These are phyloP conservation scores for Dinomys branickii DNA, from an alignment of 2,113 vertebrate species.

Conservation along the genomic window DNA sequence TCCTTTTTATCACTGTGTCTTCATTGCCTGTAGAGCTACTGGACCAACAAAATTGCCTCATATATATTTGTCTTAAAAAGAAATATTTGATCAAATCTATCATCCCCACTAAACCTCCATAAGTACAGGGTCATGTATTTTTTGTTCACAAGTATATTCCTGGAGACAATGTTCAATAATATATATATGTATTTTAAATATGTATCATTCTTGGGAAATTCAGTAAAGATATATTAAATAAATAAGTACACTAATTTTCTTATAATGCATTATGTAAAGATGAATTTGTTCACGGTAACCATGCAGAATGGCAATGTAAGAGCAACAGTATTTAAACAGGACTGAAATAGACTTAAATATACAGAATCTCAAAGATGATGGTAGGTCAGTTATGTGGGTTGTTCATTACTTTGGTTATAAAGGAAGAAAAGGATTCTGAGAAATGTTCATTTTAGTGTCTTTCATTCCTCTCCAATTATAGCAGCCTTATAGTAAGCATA, in stretches of 20 bases:
- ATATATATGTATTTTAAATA: not conserved
- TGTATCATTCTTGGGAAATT: not conserved
- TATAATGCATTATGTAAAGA: not conserved
- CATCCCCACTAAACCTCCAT: not conserved
- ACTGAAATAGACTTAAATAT: not conserved
- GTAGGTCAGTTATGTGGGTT: not conserved
- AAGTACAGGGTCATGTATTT: not conserved
- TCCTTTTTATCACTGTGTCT: not conserved
- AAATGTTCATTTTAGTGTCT: not conserved
- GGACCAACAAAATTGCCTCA: not conserved
- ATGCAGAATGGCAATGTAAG: not conserved
- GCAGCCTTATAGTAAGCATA: not conserved
- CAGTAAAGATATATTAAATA: not conserved
- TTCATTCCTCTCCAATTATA: not conserved
- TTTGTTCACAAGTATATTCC: not conserved
- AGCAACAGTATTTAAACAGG: not conserved
- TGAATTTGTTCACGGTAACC: not conserved
- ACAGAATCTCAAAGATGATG: not conserved
- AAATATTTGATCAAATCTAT: not conserved
- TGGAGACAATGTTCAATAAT: not conserved
- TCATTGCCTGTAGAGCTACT: not conserved
- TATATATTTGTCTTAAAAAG: constrained; percentile 1
- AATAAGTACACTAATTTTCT: not conserved
- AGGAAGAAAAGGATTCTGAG: not conserved
- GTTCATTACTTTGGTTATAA: not conserved